A percentile compares a stretch with the other conserved stretches of the same genome.
phyloP scores from a whole-genome alignment of 2,797 vertebrate genomes.

The Melanotaenia maccullochi region DNA sequence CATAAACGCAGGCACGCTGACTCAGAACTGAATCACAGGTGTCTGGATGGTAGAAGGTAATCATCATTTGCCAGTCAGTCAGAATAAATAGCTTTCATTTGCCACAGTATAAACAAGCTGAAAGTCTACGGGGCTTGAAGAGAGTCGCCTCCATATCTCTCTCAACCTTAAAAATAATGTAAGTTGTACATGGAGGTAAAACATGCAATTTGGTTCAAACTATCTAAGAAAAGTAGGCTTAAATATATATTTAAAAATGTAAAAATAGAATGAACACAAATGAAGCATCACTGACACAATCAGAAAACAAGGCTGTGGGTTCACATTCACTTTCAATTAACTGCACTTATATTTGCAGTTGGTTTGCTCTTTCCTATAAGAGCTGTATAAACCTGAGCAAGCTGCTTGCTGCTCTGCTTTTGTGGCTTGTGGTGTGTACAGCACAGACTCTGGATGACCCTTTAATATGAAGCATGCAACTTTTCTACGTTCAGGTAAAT shows the following conservation, averaged over 20 bases:
- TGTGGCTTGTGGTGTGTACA: conserved; percentile 10
- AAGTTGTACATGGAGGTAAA: too few species aligned
- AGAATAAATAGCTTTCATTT: not conserved
- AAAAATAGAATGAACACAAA: too few species aligned
- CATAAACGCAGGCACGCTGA: not conserved
- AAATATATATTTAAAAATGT: too few species aligned
- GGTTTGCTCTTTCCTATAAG: too few species aligned
- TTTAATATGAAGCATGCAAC: not conserved
- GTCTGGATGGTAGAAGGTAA: not conserved
- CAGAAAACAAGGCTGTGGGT: not conserved
- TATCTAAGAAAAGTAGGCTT: too few species aligned
- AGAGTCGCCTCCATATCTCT: not conserved
- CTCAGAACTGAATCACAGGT: not conserved
- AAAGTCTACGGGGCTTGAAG: too few species aligned
- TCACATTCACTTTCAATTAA: too few species aligned
- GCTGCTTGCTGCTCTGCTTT: not conserved
- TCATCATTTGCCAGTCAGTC: not conserved
- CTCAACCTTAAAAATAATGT: not conserved
- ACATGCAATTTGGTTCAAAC: too few species aligned
- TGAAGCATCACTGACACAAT: not conserved
- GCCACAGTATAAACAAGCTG: too few species aligned
- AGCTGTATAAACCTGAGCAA: not conserved
- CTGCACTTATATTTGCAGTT: too few species aligned
- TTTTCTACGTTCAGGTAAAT: not conserved
- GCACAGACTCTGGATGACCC: not conserved